Percentiles rank a stretch among this genome's conserved stretches.
Conservation (phyloP, 2,888 invertebrate genomes). For the Philaethria dido region DNA sequence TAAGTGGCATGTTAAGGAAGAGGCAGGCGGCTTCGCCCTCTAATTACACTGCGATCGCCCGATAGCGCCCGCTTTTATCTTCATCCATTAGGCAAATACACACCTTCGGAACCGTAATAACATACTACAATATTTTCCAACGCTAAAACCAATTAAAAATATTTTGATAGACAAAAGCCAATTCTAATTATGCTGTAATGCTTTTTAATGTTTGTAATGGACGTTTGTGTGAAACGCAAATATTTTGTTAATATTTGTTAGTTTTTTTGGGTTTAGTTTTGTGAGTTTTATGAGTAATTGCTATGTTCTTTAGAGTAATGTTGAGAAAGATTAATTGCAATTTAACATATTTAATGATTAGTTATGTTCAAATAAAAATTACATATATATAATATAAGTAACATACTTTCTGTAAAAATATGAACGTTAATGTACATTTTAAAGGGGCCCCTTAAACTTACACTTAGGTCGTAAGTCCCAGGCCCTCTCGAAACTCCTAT, state of each 20-base stretch:
- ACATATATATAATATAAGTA: too few relatives aligned
- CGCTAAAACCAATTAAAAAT: constrained; percentile 79
- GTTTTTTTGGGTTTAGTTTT: constrained; percentile 45
- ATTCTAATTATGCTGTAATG: constrained; percentile 66
- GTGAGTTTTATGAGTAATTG: constrained; percentile 64
- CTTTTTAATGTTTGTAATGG: constrained; percentile 61
- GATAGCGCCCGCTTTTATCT: constrained; percentile 81
- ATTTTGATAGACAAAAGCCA: constrained; percentile 81
- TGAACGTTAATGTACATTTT: too few relatives aligned
- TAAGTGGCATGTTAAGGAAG: constrained; percentile 77
- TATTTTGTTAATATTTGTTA: constrained; percentile 54
- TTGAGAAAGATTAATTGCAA: background rate
- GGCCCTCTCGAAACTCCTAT: too few relatives aligned
- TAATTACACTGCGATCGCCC: constrained; percentile 74
- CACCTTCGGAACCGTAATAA: constrained; percentile 77
- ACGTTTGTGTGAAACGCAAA: constrained; percentile 64
- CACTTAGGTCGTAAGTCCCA: too few relatives aligned
- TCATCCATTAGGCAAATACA: constrained; percentile 83
- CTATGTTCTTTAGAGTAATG: constrained; percentile 26
- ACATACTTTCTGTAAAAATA: too few relatives aligned
- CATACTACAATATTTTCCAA: constrained; percentile 75
- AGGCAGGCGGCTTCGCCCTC: constrained; percentile 59
- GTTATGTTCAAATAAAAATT: too few relatives aligned
- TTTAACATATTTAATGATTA: too few relatives aligned
- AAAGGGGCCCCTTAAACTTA: too few relatives aligned